Percentiles rank a stretch among this genome's conserved stretches.
Conservation (phyloP, 1,140 invertebrate species). For the Melipona quadrifasciata region DNA sequence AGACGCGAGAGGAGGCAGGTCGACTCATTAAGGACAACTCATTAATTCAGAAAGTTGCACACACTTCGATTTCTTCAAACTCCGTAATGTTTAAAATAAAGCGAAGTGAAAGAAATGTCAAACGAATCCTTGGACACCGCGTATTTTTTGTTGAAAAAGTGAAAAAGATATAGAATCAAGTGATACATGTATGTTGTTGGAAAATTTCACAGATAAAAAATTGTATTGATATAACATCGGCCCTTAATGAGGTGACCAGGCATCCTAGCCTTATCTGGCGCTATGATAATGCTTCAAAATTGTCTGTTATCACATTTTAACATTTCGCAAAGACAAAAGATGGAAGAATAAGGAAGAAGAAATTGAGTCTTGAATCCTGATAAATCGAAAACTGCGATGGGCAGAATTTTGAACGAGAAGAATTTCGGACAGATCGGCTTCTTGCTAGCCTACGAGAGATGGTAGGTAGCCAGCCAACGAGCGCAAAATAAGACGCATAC, state of each 20-base stretch:
- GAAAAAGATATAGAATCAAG: too few relatives aligned
- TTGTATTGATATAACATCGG: too few relatives aligned
- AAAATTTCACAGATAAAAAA: too few relatives aligned
- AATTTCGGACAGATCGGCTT: slow-evolving; percentile 37
- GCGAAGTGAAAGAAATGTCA: too few relatives aligned
- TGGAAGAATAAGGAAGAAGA: not conserved
- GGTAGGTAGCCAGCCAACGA: slow-evolving; percentile 46
- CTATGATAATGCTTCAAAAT: too few relatives aligned
- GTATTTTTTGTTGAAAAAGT: too few relatives aligned
- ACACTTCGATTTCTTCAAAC: too few relatives aligned
- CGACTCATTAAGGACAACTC: not conserved
- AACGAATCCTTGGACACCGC: too few relatives aligned
- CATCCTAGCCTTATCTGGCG: not conserved
- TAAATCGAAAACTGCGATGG: slow-evolving; percentile 54
- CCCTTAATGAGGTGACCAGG: too few relatives aligned
- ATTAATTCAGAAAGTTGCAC: too few relatives aligned
- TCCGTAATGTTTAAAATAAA: too few relatives aligned
- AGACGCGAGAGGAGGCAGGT: not conserved
- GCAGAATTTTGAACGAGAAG: slow-evolving; percentile 3
- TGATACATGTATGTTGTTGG: too few relatives aligned
- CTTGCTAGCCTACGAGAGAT: not conserved
- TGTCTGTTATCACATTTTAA: not conserved
- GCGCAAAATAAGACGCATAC: slow-evolving; percentile 65
- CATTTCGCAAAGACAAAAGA: not conserved
- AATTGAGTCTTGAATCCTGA: not conserved